Base-by-base conservation (phyloP, 1,140 invertebrate species). In the Delia radicum region DNA sequence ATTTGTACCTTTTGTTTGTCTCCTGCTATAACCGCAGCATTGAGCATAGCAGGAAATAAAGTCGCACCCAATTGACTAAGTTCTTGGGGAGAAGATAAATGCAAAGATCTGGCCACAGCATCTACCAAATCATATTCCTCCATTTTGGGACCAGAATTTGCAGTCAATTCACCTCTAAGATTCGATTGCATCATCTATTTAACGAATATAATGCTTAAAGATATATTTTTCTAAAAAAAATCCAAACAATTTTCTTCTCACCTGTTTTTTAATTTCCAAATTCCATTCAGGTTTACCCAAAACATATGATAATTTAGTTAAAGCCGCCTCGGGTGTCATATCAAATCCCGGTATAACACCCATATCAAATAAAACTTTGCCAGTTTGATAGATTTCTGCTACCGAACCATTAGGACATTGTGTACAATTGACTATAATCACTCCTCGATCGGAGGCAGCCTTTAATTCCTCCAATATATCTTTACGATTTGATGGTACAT, bases 311-410 rank as follows among this genome's bases (percentile, higher is more conserved):
- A 99, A 87, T 88, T 99, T 99, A 1, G 95, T 92, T 0, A 98
- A 87, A 0, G 97, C 96, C 0, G 97, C 96, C 87, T 99, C 97
- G 0, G 94, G 92, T 0, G 97, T 99, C 95, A 99, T 98, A 84
- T 99, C 97, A 74, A 89, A 93, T 0, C 98, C 97, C 0, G 94
- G 91, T 65, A 96, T 92, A 4, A 98, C 93, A 7, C 96, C 96
- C 61, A 89, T 87, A 62, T 89, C 88, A 28, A 84, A 79, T 8
- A 91, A 81, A 6, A 89, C 85, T 87, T 90, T 84, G 76, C 95
- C 96, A 48, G 95, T 93, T 81, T 95, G 94, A 83, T 99, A 99
- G 0, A 91, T 88, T 12, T 90, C 87, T 0, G 89, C 88, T 12
- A 98, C 96, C 18, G 91, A 85, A 79, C 96, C 94, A 74, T 91